Evolutionary conservation across 2,797 vertebrate genomes (phyloP), one percentile per base, ranked within the genome.

Genomic region (Pelochelys cantorii): DNA sequence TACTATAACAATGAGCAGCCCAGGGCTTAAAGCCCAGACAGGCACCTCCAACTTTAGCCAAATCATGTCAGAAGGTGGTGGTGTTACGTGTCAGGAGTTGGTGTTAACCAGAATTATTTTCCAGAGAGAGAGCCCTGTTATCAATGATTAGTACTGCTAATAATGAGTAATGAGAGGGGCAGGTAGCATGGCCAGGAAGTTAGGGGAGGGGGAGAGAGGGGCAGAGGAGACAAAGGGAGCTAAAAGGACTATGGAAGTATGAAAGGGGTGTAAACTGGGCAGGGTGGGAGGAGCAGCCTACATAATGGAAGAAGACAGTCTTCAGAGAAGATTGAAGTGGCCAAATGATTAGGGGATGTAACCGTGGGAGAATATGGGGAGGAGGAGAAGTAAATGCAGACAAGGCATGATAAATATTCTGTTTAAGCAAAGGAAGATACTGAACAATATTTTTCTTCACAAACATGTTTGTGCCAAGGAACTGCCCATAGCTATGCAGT

Each of bases 201-300:
- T 7, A 42, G 13, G 23, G 11, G 74, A 15, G 37, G 20, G 29
- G 10, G 37, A 31, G 27, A 3, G 18, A 1, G 54, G 4, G 11
- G 65, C 7, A 83, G 74, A 68, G 1, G 42, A 48, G 74, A 27
- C 74, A 7, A 42, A 77, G 25, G 25, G 12, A 77, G 13, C 25
- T 27, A 77, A 42, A 77, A 13, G 68, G 42, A 11, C 25, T 27
- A 22, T 52, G 29, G 74, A 52, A 27, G 25, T 48, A 13, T 77
- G 42, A 48, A 42, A 65, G 82, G 15, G 62, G 15, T 20, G 48
- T 85, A 75, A 85, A 62, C 12, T 31, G 34, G 42, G 10, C 54
- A 25, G 25, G n/a, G 56, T 3, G 48, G 0, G 0, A 27, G 22
- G 14, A 83, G 79, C 13, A 4, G 3, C 1, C 0, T 2, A 3